phyloP scores from a whole-genome alignment of 1,140 invertebrate species.

The Zaprionus nigranus region DNA sequence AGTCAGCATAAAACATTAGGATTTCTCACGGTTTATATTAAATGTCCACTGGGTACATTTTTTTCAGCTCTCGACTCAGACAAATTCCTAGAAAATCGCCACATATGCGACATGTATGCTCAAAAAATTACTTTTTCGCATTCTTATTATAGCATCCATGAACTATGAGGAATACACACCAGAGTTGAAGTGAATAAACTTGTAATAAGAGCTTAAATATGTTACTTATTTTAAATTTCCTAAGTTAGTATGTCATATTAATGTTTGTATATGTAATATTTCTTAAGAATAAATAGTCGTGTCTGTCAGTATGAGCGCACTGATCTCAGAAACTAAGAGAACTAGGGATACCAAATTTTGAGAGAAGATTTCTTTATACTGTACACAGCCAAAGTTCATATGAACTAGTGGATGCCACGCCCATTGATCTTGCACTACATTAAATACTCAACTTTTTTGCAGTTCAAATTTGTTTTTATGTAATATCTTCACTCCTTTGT shows the following conservation, averaged over 20 bases:
- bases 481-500: too few species aligned
- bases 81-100: slow-evolving; percentile 41
- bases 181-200: neutral
- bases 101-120: slow-evolving; percentile 30
- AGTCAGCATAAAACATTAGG: slow-evolving; percentile 10
- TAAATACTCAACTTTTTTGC: too few species aligned
- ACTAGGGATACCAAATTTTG: neutral
- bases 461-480: too few species aligned
- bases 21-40: slow-evolving; percentile 49
- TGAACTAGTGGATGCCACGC: neutral
- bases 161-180: neutral
- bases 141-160: neutral
- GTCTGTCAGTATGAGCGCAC: neutral
- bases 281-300: too few species aligned
- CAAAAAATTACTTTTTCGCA: neutral
- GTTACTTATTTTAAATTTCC: too few species aligned
- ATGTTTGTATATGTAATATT: too few species aligned
- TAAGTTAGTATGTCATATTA: too few species aligned
- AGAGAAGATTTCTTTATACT: neutral
- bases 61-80: slow-evolving; percentile 6
- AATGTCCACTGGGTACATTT: neutral
- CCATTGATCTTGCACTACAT: neutral
- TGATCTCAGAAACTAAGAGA: neutral
- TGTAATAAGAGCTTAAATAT: neutral
- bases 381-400: neutral